phyloP scores from a whole-genome alignment of 2,797 vertebrate genomes.

The Heterohyrax brucei region DNA sequence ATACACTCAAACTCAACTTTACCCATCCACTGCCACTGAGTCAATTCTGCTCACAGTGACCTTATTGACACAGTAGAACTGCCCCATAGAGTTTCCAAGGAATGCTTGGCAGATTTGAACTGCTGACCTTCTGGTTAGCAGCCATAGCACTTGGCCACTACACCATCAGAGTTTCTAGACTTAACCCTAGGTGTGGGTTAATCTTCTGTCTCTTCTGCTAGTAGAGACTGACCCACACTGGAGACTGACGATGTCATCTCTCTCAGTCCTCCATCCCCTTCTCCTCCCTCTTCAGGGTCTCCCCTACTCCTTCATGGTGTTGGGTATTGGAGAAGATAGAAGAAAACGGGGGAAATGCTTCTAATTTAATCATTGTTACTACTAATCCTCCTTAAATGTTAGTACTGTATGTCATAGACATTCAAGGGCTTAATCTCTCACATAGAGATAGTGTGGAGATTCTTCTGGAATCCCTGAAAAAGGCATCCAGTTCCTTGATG shows the following conservation, averaged over 20 bases:
- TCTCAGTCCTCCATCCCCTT: not conserved
- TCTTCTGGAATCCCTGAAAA: not conserved
- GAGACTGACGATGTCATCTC: not conserved
- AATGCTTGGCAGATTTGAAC: too few relatives aligned
- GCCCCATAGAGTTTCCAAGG: too few relatives aligned
- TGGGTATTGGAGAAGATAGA: not conserved
- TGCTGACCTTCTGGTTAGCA: too few relatives aligned
- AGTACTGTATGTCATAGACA: not conserved
- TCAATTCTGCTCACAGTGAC: too few relatives aligned
- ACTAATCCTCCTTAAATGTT: not conserved
- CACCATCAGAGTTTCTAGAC: not conserved
- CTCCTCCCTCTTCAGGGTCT: not conserved
- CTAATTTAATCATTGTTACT: not conserved
- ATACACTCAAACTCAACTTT: not conserved
- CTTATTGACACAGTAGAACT: too few relatives aligned
- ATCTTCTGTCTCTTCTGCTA: not conserved
- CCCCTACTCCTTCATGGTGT: not conserved
- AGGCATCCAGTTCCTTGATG: not conserved
- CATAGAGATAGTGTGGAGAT: rapidly evolving
- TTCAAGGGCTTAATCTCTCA: not conserved
- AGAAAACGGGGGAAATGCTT: not conserved
- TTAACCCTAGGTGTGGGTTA: not conserved
- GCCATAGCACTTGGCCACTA: too few relatives aligned
- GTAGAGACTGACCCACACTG: not conserved
- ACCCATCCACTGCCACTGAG: too few relatives aligned